Base-by-base conservation (phyloP, 2,797 vertebrate genomes). In the Zenarchopterus dispar region DNA sequence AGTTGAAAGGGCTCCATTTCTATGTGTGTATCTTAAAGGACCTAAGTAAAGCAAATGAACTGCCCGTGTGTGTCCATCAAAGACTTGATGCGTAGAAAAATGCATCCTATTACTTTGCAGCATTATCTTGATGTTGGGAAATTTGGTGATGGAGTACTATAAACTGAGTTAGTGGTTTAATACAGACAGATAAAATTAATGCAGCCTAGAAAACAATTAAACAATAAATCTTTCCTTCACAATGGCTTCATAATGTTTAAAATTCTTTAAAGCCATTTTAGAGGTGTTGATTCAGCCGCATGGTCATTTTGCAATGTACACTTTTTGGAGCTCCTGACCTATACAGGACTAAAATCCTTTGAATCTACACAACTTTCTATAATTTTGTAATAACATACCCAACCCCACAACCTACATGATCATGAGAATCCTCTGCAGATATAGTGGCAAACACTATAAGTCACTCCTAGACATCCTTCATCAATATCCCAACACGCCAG, bases 11-110 rank as follows among this genome's bases (percentile, higher is more conserved):
- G 18, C 4, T 33, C n/a, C 11, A 28, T 42, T 15, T 52, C 48
- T 55, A 28, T 7, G 8, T 28, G 4, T 28, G 28, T 28, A 28
- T 60, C 28, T 52, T 52, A 52, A 1, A 52, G 28, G 8, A 43
- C 9, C 43, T 21, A n/a, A 22, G 44, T 56, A n/a, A 51, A 60
- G 44, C 61, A 46, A 55, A 9, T 46, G 16, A 50, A 56, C 7
- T 24, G n/a, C 26, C 6, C 16, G 17, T 22, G 13, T 22, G 44
- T 47, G 33, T 48, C 33, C 8, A 7, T 28, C 28, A 6, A 7
- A 28, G 5, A 28, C 28, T 28, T 28, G 5, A 28, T 28, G 5
- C 5, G 5, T 28, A 24, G 28, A 36, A 9, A 36, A 36, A 10
- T 2, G 33, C 13, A 36, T 13, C 33, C 9, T 10, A 36, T 6